Percentiles rank a stretch among this genome's conserved stretches.
phyloP scores from a whole-genome alignment of 1,140 invertebrate species.

The Drosophila virilis region DNA sequence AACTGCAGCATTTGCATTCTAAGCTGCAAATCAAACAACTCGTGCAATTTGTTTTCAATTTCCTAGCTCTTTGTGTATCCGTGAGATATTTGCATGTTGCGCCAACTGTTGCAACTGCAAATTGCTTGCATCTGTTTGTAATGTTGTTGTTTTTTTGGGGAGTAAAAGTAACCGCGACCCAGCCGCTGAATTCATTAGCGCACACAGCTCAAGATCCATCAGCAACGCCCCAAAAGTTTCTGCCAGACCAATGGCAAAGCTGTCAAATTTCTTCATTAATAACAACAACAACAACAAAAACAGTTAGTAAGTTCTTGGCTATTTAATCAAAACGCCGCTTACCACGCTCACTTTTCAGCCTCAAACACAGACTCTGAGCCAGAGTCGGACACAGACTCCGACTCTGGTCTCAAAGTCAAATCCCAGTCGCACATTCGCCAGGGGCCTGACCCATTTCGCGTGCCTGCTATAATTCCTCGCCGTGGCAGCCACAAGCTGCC shows the following conservation, averaged over 20 bases:
- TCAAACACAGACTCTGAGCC: not conserved
- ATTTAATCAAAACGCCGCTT: conserved; percentile 55
- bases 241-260: conserved; percentile 25
- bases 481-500: conserved; percentile 25
- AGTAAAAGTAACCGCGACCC: conserved; percentile 26
- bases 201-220: conserved; percentile 24
- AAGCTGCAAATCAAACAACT: conserved; percentile 43
- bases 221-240: conserved; percentile 9
- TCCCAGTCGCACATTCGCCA: conserved; percentile 13
- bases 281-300: conserved; percentile 26
- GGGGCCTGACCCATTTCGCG: conserved; percentile 70
- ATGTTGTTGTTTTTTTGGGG: conserved; percentile 10
- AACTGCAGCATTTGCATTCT: conserved; percentile 65
- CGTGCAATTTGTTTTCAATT: conserved; percentile 71
- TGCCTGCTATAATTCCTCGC: conserved; percentile 39
- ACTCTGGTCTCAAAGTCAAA: conserved; percentile 3
- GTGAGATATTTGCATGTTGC: conserved; percentile 44
- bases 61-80: conserved; percentile 37
- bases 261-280: conserved; percentile 62
- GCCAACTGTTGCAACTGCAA: conserved; percentile 59
- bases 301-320: conserved; percentile 29
- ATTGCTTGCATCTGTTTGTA: conserved; percentile 52
- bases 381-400: not conserved
- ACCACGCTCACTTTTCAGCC: conserved; percentile 59
- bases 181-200: conserved; percentile 49